Evolutionary conservation across 2,113 vertebrate genomes (phyloP).

Genomic region (Seriola quinqueradiata): DNA sequence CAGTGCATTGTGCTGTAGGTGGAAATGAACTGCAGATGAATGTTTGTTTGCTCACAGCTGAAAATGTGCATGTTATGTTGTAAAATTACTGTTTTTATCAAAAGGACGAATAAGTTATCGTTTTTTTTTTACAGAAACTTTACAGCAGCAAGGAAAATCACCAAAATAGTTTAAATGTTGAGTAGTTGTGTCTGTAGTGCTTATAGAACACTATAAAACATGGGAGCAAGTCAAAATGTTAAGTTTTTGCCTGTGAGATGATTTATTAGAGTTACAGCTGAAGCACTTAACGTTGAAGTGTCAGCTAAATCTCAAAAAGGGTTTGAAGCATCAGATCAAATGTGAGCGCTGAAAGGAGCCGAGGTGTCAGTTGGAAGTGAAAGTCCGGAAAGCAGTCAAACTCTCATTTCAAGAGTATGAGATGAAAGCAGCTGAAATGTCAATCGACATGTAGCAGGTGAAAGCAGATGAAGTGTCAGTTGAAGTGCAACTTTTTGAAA

Average conservation of each 20-base stretch:
- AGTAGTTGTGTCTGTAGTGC: too few relatives aligned
- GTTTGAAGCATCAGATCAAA: not conserved
- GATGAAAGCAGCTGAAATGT: not conserved
- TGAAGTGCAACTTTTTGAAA: not conserved
- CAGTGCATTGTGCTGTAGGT: not conserved
- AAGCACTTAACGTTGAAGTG: not conserved
- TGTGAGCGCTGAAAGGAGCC: not conserved
- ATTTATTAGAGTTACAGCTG: too few relatives aligned
- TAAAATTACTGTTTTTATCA: not conserved
- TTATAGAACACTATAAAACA: too few relatives aligned
- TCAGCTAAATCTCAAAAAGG: not conserved
- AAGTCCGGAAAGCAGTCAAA: too few relatives aligned
- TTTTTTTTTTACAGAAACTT: too few relatives aligned
- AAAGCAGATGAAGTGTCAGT: not conserved
- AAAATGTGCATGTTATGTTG: not conserved
- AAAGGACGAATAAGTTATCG: too few relatives aligned
- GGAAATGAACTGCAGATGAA: not conserved
- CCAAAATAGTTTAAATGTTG: too few relatives aligned
- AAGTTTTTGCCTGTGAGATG: not conserved
- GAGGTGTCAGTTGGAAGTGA: not conserved
- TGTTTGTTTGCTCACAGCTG: not conserved
- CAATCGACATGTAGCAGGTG: not conserved
- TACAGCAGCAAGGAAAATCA: too few relatives aligned
- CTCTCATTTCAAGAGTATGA: not conserved
- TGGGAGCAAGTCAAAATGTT: not conserved